Evolutionary conservation across 2,888 invertebrate genomes (phyloP).

Genomic region (Glyphotaelius pellucidus): DNA sequence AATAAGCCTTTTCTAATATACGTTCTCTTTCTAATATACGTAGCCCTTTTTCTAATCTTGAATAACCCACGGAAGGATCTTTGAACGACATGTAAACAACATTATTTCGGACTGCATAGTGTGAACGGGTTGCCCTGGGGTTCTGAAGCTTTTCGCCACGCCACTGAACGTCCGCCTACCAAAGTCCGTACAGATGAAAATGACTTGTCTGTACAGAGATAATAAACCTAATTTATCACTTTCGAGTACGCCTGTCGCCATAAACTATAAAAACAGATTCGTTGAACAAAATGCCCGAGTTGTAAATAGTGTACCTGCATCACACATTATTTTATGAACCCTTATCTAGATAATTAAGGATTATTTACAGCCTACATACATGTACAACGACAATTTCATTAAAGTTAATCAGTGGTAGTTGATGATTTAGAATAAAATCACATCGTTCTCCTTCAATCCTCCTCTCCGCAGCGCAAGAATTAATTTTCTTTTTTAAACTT

Average conservation of each 20-base stretch:
- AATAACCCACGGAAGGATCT: too few species aligned
- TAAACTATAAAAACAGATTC: neutral
- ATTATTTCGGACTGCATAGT: neutral
- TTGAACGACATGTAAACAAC: too few species aligned
- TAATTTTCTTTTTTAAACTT: slow-evolving; percentile 47
- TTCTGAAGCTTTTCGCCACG: neutral
- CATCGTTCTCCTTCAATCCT: slow-evolving; percentile 2
- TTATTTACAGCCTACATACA: neutral
- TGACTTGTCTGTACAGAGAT: neutral
- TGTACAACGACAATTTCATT: neutral
- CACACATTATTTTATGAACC: neutral
- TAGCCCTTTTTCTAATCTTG: too few species aligned
- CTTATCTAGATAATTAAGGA: neutral
- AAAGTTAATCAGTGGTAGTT: neutral
- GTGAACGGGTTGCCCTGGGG: neutral
- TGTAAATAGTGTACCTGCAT: neutral
- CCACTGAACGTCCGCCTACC: neutral
- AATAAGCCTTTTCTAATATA: too few species aligned
- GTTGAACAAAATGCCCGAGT: neutral
- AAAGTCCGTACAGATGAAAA: neutral
- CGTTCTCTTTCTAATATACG: too few species aligned
- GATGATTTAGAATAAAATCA: slow-evolving; percentile 18
- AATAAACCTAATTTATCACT: neutral
- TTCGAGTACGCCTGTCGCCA: neutral
- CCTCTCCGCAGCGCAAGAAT: slow-evolving; percentile 19